These are phyloP conservation scores for Thereva unica DNA, from an alignment of 2,888 invertebrate genomes.

Conservation along the genomic window DNA sequence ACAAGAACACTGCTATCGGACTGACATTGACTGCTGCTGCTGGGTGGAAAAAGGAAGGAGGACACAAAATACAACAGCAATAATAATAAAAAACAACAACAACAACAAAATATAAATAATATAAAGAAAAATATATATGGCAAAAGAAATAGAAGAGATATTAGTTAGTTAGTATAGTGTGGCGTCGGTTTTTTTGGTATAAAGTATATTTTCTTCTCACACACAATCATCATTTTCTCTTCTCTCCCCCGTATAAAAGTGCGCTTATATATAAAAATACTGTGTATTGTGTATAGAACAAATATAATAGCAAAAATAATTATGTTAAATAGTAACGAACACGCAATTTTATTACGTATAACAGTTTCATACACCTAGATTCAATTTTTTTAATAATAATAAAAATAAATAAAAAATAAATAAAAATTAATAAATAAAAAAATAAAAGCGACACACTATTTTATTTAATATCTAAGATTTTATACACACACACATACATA, in stretches of 20 bases:
- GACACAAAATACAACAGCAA: no score
- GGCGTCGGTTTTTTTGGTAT: conserved; percentile 24
- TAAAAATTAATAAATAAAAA: neutral
- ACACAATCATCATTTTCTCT: conserved; percentile 2
- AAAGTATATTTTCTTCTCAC: conserved; percentile 3
- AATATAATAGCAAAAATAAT: conserved; percentile 30
- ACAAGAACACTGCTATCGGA: no score
- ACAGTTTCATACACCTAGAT: conserved; percentile 14
- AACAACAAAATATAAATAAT: no score
- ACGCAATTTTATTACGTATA: conserved; percentile 14
- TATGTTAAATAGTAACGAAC: conserved; percentile 33
- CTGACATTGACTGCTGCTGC: conserved; percentile 32
- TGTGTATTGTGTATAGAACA: conserved; percentile 20
- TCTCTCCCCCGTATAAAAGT: no score
- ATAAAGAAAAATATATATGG: conserved; percentile 11
- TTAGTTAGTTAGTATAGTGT: conserved; percentile 30
- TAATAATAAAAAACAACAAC: no score
- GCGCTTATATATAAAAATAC: conserved; percentile 4
- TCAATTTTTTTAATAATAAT: conserved; percentile 7
- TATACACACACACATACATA: no score
- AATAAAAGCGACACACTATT: neutral
- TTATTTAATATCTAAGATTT: no score
- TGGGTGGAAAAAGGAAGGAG: no score
- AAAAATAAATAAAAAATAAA: neutral
- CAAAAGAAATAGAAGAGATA: conserved; percentile 9